Evolutionary conservation across 2,888 invertebrate species (phyloP).

Genomic region (Papilio protenor): DNA sequence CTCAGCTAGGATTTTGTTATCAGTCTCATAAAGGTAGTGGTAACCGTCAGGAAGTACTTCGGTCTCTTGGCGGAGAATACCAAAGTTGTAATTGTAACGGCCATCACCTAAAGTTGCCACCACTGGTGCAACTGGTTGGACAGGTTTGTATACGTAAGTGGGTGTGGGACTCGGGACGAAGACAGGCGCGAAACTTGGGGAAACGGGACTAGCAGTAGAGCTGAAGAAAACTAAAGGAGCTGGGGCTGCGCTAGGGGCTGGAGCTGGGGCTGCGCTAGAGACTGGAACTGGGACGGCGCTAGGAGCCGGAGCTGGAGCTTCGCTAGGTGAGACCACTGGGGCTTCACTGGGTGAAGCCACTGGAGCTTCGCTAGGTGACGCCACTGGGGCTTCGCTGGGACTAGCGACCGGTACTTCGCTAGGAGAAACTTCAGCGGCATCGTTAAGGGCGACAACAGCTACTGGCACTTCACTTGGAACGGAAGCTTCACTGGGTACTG

Average conservation of each 20-base stretch:
- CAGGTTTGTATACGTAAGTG: slow-evolving; percentile 44
- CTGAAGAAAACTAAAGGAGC: slow-evolving; percentile 37
- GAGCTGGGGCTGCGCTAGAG: slow-evolving; percentile 29
- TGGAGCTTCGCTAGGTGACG: background rate
- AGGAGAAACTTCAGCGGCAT: slow-evolving; percentile 10
- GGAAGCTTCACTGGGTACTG: slow-evolving; percentile 21
- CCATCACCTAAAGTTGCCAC: slow-evolving; percentile 43
- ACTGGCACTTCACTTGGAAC: slow-evolving; percentile 16
- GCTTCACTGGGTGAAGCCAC: slow-evolving; percentile 14
- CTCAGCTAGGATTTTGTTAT: slow-evolving; percentile 78
- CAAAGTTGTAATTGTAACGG: slow-evolving; percentile 71
- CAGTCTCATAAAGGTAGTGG: slow-evolving; percentile 80
- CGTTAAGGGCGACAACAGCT: slow-evolving; percentile 7
- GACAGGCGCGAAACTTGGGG: slow-evolving; percentile 36
- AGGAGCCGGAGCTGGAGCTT: slow-evolving; percentile 7
- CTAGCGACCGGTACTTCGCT: background rate
- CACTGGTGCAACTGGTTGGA: slow-evolving; percentile 39
- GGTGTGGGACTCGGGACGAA: slow-evolving; percentile 43
- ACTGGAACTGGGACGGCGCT: slow-evolving; percentile 28
- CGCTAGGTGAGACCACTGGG: slow-evolving; percentile 8
- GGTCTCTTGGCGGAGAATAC: slow-evolving; percentile 74
- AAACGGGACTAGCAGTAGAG: slow-evolving; percentile 24
- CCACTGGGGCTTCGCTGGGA: slow-evolving; percentile 18
- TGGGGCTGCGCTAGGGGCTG: slow-evolving; percentile 36
- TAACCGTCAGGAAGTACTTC: slow-evolving; percentile 71